Evolutionary conservation across 2,888 invertebrate genomes (phyloP), one percentile per base, ranked within the genome.

Genomic region (Heliconius charithonia): DNA sequence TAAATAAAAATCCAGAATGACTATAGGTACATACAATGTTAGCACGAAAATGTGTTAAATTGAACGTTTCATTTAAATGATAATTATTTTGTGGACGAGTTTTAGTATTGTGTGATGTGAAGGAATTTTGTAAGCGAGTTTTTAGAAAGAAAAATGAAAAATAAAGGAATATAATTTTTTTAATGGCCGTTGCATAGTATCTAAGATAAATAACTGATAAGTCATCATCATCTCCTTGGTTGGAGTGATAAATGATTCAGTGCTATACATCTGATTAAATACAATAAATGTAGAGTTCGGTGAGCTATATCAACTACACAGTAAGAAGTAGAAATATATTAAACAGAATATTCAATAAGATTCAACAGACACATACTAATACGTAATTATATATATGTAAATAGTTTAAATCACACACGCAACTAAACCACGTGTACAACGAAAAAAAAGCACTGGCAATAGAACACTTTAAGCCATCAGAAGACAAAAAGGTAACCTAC

Each of bases 401-500:
- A 51, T 51, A 19, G 7, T 51, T 7, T 19, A 51, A 37, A 37
- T 37, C 51, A 51, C 19, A 51, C 19, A 59, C 65, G 65, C 22
- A 66, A 66, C 65, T 32, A 32, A 66, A 66, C 29, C 29, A 29
- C 29, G 6, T 19, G 51, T 3, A 0, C 12, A 59, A 62, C 9
- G 9, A 37, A 27, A 62, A 37, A 73, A 62, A 71, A 70, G 51
- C 4, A 69, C 80, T 82, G 84, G 85, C 85, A 85, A 82, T 78
- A 37, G 65, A 41, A 66, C 75, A 85, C 79, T 83, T 85, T 71
- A 74, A 74, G 19, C 25, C 71, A 77, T 85, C 82, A 84, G 89
- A 89, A 90, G 59, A 93, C 93, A 93, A 93, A n/a, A 92, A 91
- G 92, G 90, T 89, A 88, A n/a, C 9, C 59, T 59, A n/a, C 59